Conservation (phyloP, 2,888 invertebrate genomes). For the Macropis europaea region DNA sequence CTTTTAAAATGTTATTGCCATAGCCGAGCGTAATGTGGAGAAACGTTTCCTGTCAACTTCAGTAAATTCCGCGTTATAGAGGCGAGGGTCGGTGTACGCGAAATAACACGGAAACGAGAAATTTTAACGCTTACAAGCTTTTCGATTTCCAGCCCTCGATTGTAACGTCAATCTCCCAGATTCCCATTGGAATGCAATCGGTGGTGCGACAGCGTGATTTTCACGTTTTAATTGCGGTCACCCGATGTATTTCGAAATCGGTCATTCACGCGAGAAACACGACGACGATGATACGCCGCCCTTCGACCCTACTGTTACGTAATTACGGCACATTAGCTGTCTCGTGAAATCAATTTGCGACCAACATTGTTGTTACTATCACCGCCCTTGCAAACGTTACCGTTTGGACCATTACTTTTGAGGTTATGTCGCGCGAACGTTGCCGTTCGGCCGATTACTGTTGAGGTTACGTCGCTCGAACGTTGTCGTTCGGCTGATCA, state of each 20-base stretch:
- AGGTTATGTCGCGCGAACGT: constrained; percentile 2
- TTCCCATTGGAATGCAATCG: background rate
- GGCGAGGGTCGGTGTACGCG: too few relatives aligned
- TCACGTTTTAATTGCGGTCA: constrained; percentile 28
- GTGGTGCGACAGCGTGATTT: constrained; percentile 10
- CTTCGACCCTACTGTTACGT: background rate
- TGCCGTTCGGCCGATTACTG: background rate
- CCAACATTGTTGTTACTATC: background rate
- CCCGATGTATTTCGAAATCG: background rate
- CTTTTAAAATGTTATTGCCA: background rate
- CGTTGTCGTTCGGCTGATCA: too few relatives aligned
- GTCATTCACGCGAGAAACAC: background rate
- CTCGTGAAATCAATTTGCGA: constrained; percentile 1
- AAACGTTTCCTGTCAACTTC: background rate
- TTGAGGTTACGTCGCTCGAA: too few relatives aligned
- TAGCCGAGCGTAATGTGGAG: background rate
- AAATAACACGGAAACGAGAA: constrained; percentile 19
- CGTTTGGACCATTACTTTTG: constrained; percentile 6
- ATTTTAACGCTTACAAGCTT: constrained; percentile 2
- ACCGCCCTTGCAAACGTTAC: background rate
- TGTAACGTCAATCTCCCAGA: constrained; percentile 5
- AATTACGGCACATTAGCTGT: constrained; percentile 5
- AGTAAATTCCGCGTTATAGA: constrained; percentile 8
- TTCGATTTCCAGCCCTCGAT: constrained; percentile 20
- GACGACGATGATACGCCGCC: background rate